Evolutionary conservation across 2,797 vertebrate genomes (phyloP).

Genomic region (Acipenser ruthenus): DNA sequence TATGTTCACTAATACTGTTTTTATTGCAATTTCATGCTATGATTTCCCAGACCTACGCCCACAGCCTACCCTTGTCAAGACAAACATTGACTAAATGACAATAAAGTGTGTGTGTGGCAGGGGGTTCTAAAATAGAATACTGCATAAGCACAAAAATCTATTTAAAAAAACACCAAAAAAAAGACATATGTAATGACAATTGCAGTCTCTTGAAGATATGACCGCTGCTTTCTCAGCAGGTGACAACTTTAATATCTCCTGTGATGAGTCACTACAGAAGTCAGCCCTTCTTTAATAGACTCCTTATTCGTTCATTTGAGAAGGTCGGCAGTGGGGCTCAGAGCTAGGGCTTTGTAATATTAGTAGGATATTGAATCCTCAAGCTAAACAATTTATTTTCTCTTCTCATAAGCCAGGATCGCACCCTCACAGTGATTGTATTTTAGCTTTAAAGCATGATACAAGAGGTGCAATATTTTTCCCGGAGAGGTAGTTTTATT

Average conservation of each 20-base stretch:
- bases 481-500: neutral
- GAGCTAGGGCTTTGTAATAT: constrained; percentile 1
- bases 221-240: neutral
- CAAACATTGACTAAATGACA: too few relatives aligned
- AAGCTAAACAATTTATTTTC: constrained; percentile 1
- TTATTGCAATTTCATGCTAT: too few relatives aligned
- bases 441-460: neutral
- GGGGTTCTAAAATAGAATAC: too few relatives aligned
- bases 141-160: too few relatives aligned
- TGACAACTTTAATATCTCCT: constrained; percentile 9
- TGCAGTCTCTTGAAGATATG: neutral
- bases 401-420: neutral
- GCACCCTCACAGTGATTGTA: neutral
- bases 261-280: neutral
- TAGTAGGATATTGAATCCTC: constrained; percentile 6
- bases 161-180: too few relatives aligned
- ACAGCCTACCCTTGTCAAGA: too few relatives aligned
- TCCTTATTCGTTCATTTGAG: neutral
- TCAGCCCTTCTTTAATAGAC: neutral
- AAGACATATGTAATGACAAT: neutral
- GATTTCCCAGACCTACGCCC: too few relatives aligned
- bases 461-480: neutral
- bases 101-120: too few relatives aligned
- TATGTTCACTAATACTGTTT: too few relatives aligned
- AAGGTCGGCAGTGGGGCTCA: neutral